Base-by-base conservation (phyloP, 1,140 invertebrate species). In the Schlechtendalia chinensis region DNA sequence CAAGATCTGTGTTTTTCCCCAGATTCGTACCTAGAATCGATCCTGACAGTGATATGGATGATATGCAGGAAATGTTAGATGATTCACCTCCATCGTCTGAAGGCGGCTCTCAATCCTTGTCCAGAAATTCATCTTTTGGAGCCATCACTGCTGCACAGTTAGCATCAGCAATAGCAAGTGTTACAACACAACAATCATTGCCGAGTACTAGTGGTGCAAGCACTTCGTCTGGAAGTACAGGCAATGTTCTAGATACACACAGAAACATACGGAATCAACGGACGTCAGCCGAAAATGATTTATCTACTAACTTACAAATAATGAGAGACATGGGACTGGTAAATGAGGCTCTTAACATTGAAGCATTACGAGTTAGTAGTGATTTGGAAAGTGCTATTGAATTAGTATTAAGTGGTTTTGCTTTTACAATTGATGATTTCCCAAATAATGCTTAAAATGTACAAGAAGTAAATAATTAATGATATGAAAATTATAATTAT, bases 301-400 rank as follows among this genome's bases (percentile, higher is more conserved):
- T 85, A 83, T 14, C 80, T n/a, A 45, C 81, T 82, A 93, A 97
- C 85, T 86, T 98, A 79, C 91, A 94, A 65, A 92, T 95, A 84
- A 91, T 98, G 88, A 88, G 92, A 50, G 90, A 91, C 82, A 93
- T 98, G 91, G 96, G 96, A 59, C 92, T 98, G 84, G 88, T 90
- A 3, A 92, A 98, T 86, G 90, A 95, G 83, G 90, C 91, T 63
- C 88, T 93, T 27, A 98, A 97, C 86, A 86, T 97, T 39, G 91
- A 92, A 86, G 95, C 93, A 27, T 86, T 96, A 45, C 90, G 90
- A 82, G 89, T 93, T 22, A 93, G 94, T 85, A 94, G 94, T 5
- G 93, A 96, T 87, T 91, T 96, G 5, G 94, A 95, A 86, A 93
- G 92, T 67, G 95, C 95, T 17, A 91, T 96, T 56, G 94, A 96